Conservation (phyloP, 2,113 vertebrate species). For the Anthoscopus minutus region DNA sequence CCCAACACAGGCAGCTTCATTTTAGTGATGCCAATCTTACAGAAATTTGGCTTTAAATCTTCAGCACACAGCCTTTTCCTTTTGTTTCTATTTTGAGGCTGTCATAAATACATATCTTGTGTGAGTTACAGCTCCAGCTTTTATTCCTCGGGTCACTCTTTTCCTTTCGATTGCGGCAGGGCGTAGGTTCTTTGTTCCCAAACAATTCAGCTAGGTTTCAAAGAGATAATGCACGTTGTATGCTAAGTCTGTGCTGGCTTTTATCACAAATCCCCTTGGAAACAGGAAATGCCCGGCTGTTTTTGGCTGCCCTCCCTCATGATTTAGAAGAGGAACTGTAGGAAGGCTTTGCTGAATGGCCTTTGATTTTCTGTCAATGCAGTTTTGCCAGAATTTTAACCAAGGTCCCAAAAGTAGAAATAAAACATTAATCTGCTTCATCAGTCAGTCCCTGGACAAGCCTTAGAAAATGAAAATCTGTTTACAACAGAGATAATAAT, state of each 20-base stretch:
- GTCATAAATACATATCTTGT: background rate
- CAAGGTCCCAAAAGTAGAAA: background rate
- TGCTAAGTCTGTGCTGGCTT: conserved; percentile 14
- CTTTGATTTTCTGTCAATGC: conserved; percentile 57
- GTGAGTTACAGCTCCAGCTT: background rate
- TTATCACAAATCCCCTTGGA: background rate
- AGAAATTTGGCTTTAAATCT: background rate
- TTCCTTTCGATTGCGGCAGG: background rate
- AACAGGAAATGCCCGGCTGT: conserved; percentile 29
- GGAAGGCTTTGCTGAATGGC: conserved; percentile 40
- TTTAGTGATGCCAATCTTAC: background rate
- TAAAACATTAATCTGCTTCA: conserved; percentile 31
- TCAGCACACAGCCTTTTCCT: background rate
- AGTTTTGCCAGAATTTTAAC: conserved; percentile 55
- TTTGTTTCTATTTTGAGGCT: background rate
- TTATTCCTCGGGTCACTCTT: background rate
- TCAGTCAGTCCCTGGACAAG: conserved; percentile 22
- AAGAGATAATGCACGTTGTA: background rate
- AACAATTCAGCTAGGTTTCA: conserved; percentile 16
- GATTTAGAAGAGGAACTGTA: conserved; percentile 31
- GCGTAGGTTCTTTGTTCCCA: background rate
- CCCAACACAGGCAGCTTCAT: background rate
- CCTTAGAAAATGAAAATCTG: conserved; percentile 13
- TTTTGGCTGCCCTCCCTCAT: conserved; percentile 32
- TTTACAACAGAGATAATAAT: conserved; percentile 32